Evolutionary conservation across 2,888 invertebrate genomes (phyloP).

Genomic region (Ryuthela nishihirai): DNA sequence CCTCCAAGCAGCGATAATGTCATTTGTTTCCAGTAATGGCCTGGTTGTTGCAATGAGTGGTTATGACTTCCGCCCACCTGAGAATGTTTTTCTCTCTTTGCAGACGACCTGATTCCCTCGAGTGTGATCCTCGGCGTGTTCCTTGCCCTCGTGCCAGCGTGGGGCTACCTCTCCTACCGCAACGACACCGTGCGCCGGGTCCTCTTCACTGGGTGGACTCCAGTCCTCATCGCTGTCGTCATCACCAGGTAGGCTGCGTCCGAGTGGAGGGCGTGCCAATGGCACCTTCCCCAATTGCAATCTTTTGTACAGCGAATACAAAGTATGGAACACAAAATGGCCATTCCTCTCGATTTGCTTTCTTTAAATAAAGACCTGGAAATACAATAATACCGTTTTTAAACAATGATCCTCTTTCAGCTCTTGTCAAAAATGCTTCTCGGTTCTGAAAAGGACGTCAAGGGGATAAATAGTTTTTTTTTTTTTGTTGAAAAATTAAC

Average conservation of each 20-base stretch:
- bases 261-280: no score
- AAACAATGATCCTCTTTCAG: not conserved
- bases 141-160: constrained; percentile 69
- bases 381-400: not conserved
- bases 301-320: no score
- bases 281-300: no score
- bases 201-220: constrained; percentile 81
- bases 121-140: constrained; percentile 65
- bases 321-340: no score
- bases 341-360: not conserved
- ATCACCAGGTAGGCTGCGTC: constrained; percentile 81
- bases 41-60: no score
- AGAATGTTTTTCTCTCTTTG: not conserved
- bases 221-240: constrained; percentile 85
- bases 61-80: no score
- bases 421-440: no score
- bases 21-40: no score
- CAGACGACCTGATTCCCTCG: constrained; percentile 60
- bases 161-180: constrained; percentile 74
- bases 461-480: no score
- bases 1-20: no score
- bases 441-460: no score
- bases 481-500: no score
- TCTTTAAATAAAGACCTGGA: not conserved
- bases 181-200: constrained; percentile 77